Evolutionary conservation across 2,113 vertebrate genomes (phyloP), one percentile per base, ranked within the genome.

Genomic region (Sylvilagus bachmani): DNA sequence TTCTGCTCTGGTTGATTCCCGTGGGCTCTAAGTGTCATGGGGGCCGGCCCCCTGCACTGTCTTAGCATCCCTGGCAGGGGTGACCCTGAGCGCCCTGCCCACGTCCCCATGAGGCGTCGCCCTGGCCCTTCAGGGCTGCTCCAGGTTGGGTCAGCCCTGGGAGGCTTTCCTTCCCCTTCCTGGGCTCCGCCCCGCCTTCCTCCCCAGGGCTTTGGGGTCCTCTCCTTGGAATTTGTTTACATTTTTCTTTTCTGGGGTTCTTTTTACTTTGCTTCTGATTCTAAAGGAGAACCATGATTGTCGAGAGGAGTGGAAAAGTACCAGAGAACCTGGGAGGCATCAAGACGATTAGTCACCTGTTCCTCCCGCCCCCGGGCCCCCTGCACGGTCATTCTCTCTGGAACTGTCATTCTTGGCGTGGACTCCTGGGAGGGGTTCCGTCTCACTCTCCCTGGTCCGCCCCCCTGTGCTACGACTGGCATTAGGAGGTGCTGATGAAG

Each of bases 281-380:
- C 80, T 89, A 29, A 67, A 80, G 53, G 75, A 66, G 64, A 90
- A 94, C n/a, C 21, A 7, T 5, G 29, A 36, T 64, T 0, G 0
- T 17, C 6, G 8, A 49, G 77, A 78, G 86, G 62, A 70, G 31
- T 33, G 77, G 24, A 66, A 91, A 58, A 74, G 71, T 11, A 0
- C 24, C 7, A 3, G 89, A 12, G 29, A 25, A 29, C 4, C 0
- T 22, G 13, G 8, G 85, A 33, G 33, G 38, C 75, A 29, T 44
- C 17, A 55, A 44, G 10, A 6, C 3, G 27, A 13, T 0, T 4
- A 7, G 0, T 33, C 7, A 4, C n/a, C 33, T 0, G 49, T 19
- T 9, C 29, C 29, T 13, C 19, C 44, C 61, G 21, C 38, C 64
- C 24, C 49, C 21, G 24, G 67, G 49, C 17, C 16, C 16, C 27